A percentile compares a stretch with the other conserved stretches of the same genome.
Evolutionary conservation across 2,797 vertebrate genomes (phyloP).

Genomic region (Rhadinocentrus ornatus): DNA sequence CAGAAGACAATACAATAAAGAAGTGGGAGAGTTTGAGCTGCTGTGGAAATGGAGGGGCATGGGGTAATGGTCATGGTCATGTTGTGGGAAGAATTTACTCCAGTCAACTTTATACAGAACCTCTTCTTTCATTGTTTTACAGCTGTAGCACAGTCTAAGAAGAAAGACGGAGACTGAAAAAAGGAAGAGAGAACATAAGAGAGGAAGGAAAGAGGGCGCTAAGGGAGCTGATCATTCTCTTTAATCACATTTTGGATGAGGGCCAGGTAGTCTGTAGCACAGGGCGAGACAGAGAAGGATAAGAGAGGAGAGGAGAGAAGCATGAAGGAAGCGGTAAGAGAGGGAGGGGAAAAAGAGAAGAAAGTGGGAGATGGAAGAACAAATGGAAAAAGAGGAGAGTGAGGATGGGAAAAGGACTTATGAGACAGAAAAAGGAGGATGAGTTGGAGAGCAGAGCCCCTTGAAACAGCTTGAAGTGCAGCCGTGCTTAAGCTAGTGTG

Average conservation of each 20-base stretch:
- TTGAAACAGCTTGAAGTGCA: conserved; percentile 89
- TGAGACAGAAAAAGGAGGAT: conserved; percentile 59
- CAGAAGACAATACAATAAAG: conserved; percentile 53
- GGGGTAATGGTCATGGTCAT: conserved; percentile 49
- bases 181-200: conserved; percentile 59
- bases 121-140: conserved; percentile 57
- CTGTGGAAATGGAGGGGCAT: conserved; percentile 29
- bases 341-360: conserved; percentile 69
- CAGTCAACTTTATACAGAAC: conserved; percentile 52
- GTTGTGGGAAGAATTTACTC: conserved; percentile 68
- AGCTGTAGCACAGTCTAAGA: conserved; percentile 83
- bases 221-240: conserved; percentile 96
- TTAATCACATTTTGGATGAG: conserved; percentile 98
- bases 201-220: conserved; percentile 74
- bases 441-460: conserved; percentile 76
- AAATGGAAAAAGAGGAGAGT: conserved; percentile 77
- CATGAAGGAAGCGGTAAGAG: conserved; percentile 47
- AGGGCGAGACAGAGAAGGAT: conserved; percentile 71
- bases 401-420: conserved; percentile 68
- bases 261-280: conserved; percentile 95
- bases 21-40: conserved; percentile 27
- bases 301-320: conserved; percentile 63
- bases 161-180: conserved; percentile 66
- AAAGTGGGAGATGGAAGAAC: conserved; percentile 56
- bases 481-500: conserved; percentile 81